Evolutionary conservation across 2,113 vertebrate genomes (phyloP).

Genomic region (Aythya baeri): DNA sequence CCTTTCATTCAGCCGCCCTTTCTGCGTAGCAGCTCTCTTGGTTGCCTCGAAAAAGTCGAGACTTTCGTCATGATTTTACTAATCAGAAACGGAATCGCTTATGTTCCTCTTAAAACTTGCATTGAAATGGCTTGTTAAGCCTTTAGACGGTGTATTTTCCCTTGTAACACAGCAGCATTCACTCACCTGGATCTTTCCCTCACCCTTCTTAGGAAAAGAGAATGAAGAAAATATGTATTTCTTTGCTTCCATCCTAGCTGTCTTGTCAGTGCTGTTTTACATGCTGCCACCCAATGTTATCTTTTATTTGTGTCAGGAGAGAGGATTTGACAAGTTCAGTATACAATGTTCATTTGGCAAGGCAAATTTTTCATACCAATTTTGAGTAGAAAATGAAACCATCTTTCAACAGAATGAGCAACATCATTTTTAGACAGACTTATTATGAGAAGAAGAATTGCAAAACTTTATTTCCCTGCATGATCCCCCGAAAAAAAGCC

Average conservation of each 20-base stretch:
- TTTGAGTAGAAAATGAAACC: slow-evolving; percentile 81
- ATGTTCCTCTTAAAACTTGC: slow-evolving; percentile 30
- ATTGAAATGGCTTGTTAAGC: slow-evolving; percentile 49
- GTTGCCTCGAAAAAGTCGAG: slow-evolving; percentile 35
- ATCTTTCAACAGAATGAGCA: slow-evolving; percentile 77
- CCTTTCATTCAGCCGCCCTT: slow-evolving; percentile 19
- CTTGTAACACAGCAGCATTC: slow-evolving; percentile 26
- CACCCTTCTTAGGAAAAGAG: slow-evolving; percentile 54
- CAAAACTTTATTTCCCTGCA: slow-evolving; percentile 65
- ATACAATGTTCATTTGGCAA: slow-evolving; percentile 79
- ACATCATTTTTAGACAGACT: slow-evolving; percentile 80
- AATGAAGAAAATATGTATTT: slow-evolving; percentile 66
- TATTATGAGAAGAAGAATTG: slow-evolving; percentile 68
- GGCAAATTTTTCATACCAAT: slow-evolving; percentile 78
- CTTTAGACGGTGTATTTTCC: slow-evolving; percentile 45
- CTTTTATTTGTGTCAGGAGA: slow-evolving; percentile 84
- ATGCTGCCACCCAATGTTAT: slow-evolving; percentile 76
- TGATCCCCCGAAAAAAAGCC: neutral
- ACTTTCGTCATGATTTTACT: slow-evolving; percentile 71
- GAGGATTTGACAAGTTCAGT: slow-evolving; percentile 78
- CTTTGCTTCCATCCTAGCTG: slow-evolving; percentile 73
- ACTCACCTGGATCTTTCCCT: neutral
- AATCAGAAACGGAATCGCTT: slow-evolving; percentile 72
- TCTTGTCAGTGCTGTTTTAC: slow-evolving; percentile 82
- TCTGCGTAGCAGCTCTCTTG: slow-evolving; percentile 19